phyloP scores from a whole-genome alignment of 1,140 invertebrate species.

The Zeugodacus cucurbitae region DNA sequence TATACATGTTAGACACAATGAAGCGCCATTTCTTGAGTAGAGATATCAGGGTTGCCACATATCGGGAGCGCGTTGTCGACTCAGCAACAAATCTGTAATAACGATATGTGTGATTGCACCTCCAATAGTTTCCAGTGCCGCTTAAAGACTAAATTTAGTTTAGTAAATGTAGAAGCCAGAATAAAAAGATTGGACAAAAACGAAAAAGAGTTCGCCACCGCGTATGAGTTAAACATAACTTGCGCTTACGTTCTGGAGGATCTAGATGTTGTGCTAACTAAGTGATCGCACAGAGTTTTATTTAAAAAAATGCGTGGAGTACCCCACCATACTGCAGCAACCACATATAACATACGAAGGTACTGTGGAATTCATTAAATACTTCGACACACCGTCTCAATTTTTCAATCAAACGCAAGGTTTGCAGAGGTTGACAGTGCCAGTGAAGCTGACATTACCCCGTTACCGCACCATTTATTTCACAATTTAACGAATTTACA shows the following conservation, averaged over 20 bases:
- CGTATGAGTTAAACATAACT: background rate
- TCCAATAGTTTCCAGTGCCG: background rate
- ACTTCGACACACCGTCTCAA: background rate
- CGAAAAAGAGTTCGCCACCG: no score
- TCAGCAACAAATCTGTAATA: background rate
- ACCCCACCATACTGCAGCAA: background rate
- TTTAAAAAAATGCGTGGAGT: background rate
- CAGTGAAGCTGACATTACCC: background rate
- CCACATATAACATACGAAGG: background rate
- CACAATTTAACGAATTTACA: slow-evolving; percentile 1
- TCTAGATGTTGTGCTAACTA: background rate
- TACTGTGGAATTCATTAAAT: background rate
- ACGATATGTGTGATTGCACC: background rate
- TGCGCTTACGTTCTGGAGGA: background rate
- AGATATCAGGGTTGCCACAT: background rate
- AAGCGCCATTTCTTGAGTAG: background rate
- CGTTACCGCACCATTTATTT: background rate
- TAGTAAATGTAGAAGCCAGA: background rate
- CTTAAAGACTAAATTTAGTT: background rate
- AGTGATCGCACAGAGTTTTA: background rate
- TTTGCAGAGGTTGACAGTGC: no score
- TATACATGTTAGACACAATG: no score
- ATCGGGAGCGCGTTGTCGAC: no score
- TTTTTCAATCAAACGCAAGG: background rate
- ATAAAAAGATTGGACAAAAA: background rate